Evolutionary conservation across 1,140 invertebrate genomes (phyloP).

Genomic region (Laupala kohalensis): DNA sequence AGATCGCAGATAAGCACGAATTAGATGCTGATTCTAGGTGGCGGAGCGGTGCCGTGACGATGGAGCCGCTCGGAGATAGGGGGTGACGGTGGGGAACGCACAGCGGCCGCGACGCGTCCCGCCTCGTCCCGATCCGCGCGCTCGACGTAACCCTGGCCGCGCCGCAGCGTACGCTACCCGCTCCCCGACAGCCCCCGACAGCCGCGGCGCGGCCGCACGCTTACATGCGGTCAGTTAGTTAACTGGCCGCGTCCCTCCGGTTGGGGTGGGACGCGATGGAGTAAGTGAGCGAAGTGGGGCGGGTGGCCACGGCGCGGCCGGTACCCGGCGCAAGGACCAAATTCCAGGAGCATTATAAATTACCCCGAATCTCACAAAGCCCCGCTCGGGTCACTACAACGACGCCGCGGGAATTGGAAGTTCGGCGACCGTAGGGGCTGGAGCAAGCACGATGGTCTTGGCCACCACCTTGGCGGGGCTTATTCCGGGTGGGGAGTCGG

Average conservation of each 20-base stretch:
- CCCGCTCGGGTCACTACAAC: background rate
- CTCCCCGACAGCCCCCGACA: too few relatives aligned
- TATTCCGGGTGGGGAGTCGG: background rate
- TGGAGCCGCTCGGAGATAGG: background rate
- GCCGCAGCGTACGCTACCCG: too few relatives aligned
- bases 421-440: background rate
- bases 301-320: background rate
- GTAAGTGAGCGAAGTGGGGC: background rate
- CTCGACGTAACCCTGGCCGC: too few relatives aligned
- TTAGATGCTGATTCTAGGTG: constrained; percentile 1
- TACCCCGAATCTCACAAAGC: constrained; percentile 6
- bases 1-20: background rate
- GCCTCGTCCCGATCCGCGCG: too few relatives aligned
- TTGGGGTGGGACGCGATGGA: background rate
- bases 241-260: background rate
- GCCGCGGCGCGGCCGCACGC: background rate
- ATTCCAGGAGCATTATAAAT: constrained; percentile 9
- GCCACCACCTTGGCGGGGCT: background rate
- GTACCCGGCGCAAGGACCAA: background rate
- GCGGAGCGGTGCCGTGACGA: constrained; percentile 1
- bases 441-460: background rate
- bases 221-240: constrained; percentile 1
- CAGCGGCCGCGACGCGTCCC: background rate
- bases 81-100: background rate
- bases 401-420: background rate